Evolutionary conservation across 2,888 invertebrate species (phyloP), one percentile per base, ranked within the genome.

Genomic region (Smittia sp.): DNA sequence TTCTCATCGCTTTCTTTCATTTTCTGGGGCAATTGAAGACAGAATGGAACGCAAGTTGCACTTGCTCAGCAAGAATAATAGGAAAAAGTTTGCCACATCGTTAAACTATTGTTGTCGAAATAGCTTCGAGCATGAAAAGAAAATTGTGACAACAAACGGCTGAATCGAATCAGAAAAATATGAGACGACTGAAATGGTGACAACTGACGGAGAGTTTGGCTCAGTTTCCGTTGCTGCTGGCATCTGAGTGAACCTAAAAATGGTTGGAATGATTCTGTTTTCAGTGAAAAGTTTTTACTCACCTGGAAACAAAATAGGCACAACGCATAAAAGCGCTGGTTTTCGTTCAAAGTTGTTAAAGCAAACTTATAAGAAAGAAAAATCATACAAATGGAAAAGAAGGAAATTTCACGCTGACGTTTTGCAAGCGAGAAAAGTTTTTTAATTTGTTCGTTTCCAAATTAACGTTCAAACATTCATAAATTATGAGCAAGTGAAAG

Each of bases 21-120:
- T 58, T 22, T 58, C 58, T 58, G 4, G 58, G 20, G 58, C 58
- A 58, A 58, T 58, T 58, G 58, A 22, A 58, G 58, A 46, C 32
- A 46, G 15, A 46, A 46, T 46, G 46, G 46, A 46, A 46, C 4
- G 13, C 15, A 15, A 46, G 46, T 46, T 46, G 46, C 13, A 46
- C 46, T 46, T n/a, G 46, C 15, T 46, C 46, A 46, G 46, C 46
- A 46, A 11, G n/a, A 46, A 46, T 15, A 46, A 46, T 15, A 11
- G 15, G 46, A 46, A 15, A 32, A 32, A 46, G n/a, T 46, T 46
- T 46, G 32, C 32, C 15, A 46, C 46, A 2, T 46, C 13, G 46
- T 15, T 46, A 46, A 46, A 46, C 46, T 46, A n/a, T 13, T 46
- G 46, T n/a, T 46, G 46, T 46, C 11, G 15, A 46, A 46, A n/a